Evolutionary conservation across 2,888 invertebrate species (phyloP).

Genomic region (Drosophila cyrtoloma): DNA sequence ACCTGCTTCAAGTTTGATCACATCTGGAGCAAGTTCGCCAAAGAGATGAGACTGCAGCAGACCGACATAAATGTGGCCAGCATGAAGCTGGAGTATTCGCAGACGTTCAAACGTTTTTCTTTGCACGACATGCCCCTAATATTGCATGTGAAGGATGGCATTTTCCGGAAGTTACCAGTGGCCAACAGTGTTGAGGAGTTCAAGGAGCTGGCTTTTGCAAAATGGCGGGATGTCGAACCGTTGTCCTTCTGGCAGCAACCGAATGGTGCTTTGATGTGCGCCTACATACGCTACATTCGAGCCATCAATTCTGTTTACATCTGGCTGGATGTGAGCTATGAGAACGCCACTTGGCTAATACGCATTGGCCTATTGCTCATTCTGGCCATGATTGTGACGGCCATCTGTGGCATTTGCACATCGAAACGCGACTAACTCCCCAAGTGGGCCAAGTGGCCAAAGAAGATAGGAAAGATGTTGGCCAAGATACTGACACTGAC

Average conservation of each 20-base stretch:
- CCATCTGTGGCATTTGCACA: neutral
- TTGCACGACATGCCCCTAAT: constrained; percentile 22
- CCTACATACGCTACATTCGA: constrained; percentile 5
- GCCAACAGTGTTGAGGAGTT: constrained; percentile 1
- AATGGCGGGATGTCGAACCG: constrained; percentile 20
- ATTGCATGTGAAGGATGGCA: constrained; percentile 42
- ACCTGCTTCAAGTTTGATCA: constrained; percentile 21
- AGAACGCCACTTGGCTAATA: constrained; percentile 19
- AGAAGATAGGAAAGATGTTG: neutral
- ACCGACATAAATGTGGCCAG: constrained; percentile 20
- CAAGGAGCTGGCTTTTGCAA: neutral
- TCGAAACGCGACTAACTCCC: neutral
- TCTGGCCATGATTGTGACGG: neutral
- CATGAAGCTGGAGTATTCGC: constrained; percentile 29
- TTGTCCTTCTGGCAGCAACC: constrained; percentile 35
- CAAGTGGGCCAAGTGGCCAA: neutral
- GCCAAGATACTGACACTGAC: neutral
- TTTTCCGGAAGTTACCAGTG: constrained; percentile 27
- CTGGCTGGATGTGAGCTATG: constrained; percentile 13
- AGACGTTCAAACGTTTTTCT: constrained; percentile 26
- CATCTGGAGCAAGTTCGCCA: constrained; percentile 22
- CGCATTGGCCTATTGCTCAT: constrained; percentile 6
- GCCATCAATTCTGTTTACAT: constrained; percentile 14
- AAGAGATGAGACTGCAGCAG: constrained; percentile 1
- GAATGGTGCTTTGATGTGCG: constrained; percentile 10